Evolutionary conservation across 1,140 invertebrate species (phyloP), one percentile per base, ranked within the genome.

Genomic region (Drosophila gunungcola): DNA sequence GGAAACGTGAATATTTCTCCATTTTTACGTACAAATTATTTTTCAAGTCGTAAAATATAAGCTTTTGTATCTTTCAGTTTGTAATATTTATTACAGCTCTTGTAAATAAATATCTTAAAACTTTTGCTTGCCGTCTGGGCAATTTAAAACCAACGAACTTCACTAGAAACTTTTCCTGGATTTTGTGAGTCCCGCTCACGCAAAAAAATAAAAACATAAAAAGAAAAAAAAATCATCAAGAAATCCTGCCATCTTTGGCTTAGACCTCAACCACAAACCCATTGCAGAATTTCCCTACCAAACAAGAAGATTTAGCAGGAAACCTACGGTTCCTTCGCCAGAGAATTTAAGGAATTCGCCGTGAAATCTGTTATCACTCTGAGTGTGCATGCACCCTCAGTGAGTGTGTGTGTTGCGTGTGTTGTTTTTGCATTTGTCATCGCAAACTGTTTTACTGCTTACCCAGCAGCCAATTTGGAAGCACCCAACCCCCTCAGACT

Each of bases 401-500:
- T 48, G 21, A 45, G 16, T 68, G 21, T 43, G 34, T 51, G 32
- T 32, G 46, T 46, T 55, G 36, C 25, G 51, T 36, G 43, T 77
- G 75, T 75, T 79, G 75, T 75, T 83, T 64, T 75, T 83, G 70
- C 80, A 74, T 79, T 83, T 83, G 80, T 83, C 80, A 83, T 83
- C 75, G 80, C 49, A 79, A 78, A 84, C 83, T 79, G 64, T 83
- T 79, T 68, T 75, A 52, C 68, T 81, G 78, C 78, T 62, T 73
- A 81, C 65, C 49, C 73, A 72, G 61, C 69, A 78, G 80, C 80
- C 80, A 82, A 82, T 83, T 82, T 82, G 75, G 58, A 34, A 54
- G 58, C 38, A 58, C n/a, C 38, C 16, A 21, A 4, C 41, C 32
- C 41, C 5, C 51, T 4, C 10, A 3, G 16, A 21, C 7, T 32